Evolutionary conservation across 2,797 vertebrate species (phyloP).

Genomic region (Chelon labrosus): DNA sequence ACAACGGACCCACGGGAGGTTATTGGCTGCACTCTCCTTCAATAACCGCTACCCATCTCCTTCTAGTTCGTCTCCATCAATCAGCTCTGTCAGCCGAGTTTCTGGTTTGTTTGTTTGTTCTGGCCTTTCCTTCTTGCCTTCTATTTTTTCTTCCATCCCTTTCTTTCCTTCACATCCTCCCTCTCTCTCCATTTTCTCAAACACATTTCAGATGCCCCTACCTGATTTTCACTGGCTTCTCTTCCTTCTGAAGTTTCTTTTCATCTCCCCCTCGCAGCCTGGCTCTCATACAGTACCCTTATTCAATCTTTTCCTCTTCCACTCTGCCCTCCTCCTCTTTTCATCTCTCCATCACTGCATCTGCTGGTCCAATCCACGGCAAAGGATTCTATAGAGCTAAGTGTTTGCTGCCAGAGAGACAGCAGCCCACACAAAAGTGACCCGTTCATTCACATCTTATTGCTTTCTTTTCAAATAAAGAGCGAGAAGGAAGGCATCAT

Average conservation of each 20-base stretch:
- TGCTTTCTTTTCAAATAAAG: slow-evolving; percentile 43
- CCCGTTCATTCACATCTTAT: slow-evolving; percentile 58
- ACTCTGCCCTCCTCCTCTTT: slow-evolving; percentile 51
- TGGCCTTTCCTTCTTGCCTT: slow-evolving; percentile 26
- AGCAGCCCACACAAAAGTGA: slow-evolving; percentile 59
- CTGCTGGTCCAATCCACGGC: slow-evolving; percentile 45
- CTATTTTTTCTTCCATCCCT: slow-evolving; percentile 3
- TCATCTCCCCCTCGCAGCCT: slow-evolving; percentile 56
- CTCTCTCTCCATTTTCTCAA: slow-evolving; percentile 32
- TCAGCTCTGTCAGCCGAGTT: slow-evolving; percentile 54
- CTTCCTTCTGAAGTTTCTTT: slow-evolving; percentile 56
- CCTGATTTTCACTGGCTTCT: slow-evolving; percentile 49
- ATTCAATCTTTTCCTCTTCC: slow-evolving; percentile 59
- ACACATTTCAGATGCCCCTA: slow-evolving; percentile 46
- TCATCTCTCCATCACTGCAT: slow-evolving; percentile 56
- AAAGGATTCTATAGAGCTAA: slow-evolving; percentile 44
- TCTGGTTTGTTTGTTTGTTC: slow-evolving; percentile 52
- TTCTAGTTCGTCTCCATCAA: slow-evolving; percentile 55
- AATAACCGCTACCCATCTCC: slow-evolving; percentile 67
- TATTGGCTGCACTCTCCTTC: slow-evolving; percentile 70
- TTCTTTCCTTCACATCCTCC: not conserved
- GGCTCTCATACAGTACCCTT: slow-evolving; percentile 49
- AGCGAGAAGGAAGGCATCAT: slow-evolving; percentile 22
- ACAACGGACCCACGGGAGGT: slow-evolving; percentile 66
- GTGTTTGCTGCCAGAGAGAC: slow-evolving; percentile 72